Evolutionary conservation across 2,888 invertebrate species (phyloP).

Genomic region (Asteroscopus sphinx): DNA sequence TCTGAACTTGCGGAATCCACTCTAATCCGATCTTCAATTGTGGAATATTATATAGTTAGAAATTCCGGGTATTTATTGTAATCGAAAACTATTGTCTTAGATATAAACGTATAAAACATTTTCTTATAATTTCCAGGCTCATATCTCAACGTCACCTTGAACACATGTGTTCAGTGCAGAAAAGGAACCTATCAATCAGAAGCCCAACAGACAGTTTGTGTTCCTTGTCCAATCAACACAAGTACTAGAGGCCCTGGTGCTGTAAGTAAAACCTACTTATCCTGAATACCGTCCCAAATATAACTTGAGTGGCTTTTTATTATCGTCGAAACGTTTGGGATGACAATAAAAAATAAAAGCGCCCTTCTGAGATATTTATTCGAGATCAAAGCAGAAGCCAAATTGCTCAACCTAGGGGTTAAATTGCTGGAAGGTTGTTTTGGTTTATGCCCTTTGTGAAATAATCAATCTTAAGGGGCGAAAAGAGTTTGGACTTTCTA

Average conservation of each 20-base stretch:
- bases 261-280: conserved; percentile 87
- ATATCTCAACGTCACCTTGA: conserved; percentile 95
- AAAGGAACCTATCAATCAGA: conserved; percentile 97
- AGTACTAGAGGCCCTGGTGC: conserved; percentile 96
- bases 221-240: conserved; percentile 96
- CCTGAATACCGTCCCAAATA: conserved; percentile 28
- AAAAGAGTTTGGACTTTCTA: background rate
- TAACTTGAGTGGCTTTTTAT: conserved; percentile 39
- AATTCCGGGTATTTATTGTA: conserved; percentile 10
- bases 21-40: conserved; percentile 17
- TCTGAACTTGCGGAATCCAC: conserved; percentile 29
- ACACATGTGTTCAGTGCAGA: conserved; percentile 96
- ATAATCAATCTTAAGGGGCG: background rate
- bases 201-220: conserved; percentile 95
- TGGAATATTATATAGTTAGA: conserved; percentile 15
- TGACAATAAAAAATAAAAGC: conserved; percentile 43
- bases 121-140: conserved; percentile 89
- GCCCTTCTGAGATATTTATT: conserved; percentile 33
- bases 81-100: conserved; percentile 1
- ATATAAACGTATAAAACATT: conserved; percentile 3
- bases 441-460: conserved; percentile 12
- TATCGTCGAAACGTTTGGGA: conserved; percentile 44
- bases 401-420: conserved; percentile 27
- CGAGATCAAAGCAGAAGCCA: conserved; percentile 36
- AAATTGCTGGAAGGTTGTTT: conserved; percentile 27